phyloP scores from a whole-genome alignment of 2,797 vertebrate genomes.

The Yasuhikotakia modesta region DNA sequence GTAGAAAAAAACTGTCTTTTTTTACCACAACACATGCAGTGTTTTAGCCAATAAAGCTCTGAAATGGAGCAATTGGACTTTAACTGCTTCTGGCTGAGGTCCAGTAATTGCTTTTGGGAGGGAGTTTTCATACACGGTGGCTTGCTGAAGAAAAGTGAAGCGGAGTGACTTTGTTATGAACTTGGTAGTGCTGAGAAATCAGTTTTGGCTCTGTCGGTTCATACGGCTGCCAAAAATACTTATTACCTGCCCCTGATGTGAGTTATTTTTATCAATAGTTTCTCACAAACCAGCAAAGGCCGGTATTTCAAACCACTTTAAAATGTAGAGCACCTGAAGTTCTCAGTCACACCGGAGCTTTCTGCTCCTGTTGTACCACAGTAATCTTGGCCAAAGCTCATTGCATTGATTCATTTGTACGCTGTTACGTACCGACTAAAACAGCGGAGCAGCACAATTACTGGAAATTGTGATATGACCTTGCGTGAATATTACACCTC shows the following conservation, averaged over 20 bases:
- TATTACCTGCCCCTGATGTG: slow-evolving; percentile 43
- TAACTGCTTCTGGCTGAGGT: slow-evolving; percentile 25
- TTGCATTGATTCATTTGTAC: slow-evolving; percentile 20
- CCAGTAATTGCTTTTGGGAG: slow-evolving; percentile 32
- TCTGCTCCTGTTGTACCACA: slow-evolving; percentile 5
- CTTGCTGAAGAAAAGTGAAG: slow-evolving; percentile 23
- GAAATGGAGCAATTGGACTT: slow-evolving; percentile 35
- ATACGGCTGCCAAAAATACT: slow-evolving; percentile 47
- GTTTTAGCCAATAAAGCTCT: slow-evolving; percentile 20
- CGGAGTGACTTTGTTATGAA: slow-evolving; percentile 48
- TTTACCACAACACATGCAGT: slow-evolving; percentile 2
- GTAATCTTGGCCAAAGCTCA: slow-evolving; percentile 21
- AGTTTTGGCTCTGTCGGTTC: slow-evolving; percentile 43
- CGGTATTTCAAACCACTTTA: slow-evolving; percentile 29
- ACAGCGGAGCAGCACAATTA: not conserved
- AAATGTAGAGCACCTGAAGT: slow-evolving; percentile 17
- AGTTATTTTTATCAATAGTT: slow-evolving; percentile 53
- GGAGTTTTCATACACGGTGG: not conserved
- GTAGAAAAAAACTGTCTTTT: not conserved
- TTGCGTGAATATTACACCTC: not conserved
- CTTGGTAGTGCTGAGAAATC: slow-evolving; percentile 47
- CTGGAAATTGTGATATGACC: not conserved
- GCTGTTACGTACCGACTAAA: not conserved
- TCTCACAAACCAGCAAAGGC: slow-evolving; percentile 42
- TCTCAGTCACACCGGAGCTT: not conserved